These are phyloP conservation scores for Heliconius erato DNA, from an alignment of 2,888 invertebrate species.

Conservation along the genomic window DNA sequence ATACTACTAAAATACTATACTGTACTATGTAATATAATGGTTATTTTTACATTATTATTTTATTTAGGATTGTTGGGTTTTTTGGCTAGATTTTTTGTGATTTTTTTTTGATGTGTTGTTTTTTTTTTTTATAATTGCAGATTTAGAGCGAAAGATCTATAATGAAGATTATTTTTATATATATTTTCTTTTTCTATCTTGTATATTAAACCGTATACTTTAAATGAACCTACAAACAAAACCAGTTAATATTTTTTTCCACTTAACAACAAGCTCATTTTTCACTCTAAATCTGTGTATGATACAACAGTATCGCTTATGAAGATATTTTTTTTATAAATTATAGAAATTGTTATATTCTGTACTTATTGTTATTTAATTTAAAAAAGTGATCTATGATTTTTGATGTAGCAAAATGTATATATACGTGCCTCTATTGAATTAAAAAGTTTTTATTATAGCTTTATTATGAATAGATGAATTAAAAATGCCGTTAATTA, in stretches of 20 bases:
- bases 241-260: no score
- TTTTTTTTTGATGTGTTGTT: background rate
- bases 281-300: background rate
- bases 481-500: background rate
- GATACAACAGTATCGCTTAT: background rate
- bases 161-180: background rate
- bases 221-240: background rate
- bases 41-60: background rate
- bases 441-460: background rate
- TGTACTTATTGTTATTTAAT: background rate
- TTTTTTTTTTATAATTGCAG: background rate
- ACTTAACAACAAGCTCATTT: background rate
- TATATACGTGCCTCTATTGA: slow-evolving; percentile 3
- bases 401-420: no score
- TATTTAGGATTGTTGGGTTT: slow-evolving; percentile 6
- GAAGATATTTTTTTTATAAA: background rate
- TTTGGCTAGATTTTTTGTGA: background rate
- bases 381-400: no score
- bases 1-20: background rate
- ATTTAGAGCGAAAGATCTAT: background rate
- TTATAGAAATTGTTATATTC: background rate
- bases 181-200: background rate
- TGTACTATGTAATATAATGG: background rate
- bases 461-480: background rate
- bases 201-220: background rate